These are phyloP conservation scores for Caligus rogercresseyi DNA, from an alignment of 1,140 invertebrate genomes.

Conservation along the genomic window DNA sequence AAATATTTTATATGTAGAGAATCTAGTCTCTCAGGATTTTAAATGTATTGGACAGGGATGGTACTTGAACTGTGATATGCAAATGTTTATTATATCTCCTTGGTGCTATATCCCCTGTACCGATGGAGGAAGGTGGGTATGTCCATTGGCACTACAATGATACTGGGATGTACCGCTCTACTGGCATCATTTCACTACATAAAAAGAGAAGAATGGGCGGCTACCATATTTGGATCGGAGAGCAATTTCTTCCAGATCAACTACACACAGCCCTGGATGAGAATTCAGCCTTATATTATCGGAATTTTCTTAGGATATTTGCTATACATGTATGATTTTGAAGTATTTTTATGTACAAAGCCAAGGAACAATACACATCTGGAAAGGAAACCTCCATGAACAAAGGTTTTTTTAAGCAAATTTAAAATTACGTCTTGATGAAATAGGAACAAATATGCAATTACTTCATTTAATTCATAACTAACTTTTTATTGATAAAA, in stretches of 20 bases:
- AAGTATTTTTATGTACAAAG: background rate
- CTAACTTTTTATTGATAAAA: too few relatives aligned
- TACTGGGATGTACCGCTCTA: background rate
- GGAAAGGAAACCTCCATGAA: too few relatives aligned
- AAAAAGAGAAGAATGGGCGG: background rate
- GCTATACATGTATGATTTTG: background rate
- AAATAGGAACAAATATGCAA: too few relatives aligned
- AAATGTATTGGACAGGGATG: slow-evolving; percentile 8
- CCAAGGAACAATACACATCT: too few relatives aligned
- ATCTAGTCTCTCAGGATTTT: background rate
- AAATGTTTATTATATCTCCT: slow-evolving; percentile 1
- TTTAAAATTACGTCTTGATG: too few relatives aligned
- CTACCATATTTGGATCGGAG: background rate
- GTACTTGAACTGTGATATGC: slow-evolving; percentile 11
- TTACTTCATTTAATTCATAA: too few relatives aligned
- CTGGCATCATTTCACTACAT: background rate
- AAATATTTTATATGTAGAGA: slow-evolving; percentile 7
- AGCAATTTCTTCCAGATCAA: background rate
- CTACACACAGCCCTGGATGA: slow-evolving; percentile 12
- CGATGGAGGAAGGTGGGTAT: background rate
- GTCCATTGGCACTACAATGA: background rate
- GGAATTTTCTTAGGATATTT: slow-evolving; percentile 15
- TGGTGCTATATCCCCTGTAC: slow-evolving; percentile 5
- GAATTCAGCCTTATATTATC: slow-evolving; percentile 7
- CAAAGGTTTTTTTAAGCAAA: too few relatives aligned